Percentiles rank a stretch among this genome's conserved stretches.
phyloP scores from a whole-genome alignment of 2,888 invertebrate species.

The Neelides folsomi region DNA sequence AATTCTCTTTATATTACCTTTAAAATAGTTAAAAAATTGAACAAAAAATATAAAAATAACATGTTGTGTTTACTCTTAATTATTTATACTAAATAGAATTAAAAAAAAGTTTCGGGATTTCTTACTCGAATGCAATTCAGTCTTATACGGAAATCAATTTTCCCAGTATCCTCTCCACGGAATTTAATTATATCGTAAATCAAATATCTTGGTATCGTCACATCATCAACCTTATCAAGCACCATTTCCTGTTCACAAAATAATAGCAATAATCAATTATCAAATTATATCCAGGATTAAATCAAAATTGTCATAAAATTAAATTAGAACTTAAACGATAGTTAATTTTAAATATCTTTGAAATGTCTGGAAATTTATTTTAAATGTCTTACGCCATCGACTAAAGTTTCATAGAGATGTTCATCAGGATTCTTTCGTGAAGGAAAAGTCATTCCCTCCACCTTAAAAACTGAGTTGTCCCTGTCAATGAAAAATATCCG shows the following conservation, averaged over 20 bases:
- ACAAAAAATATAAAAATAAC: conserved; percentile 1
- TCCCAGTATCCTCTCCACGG: conserved; percentile 62
- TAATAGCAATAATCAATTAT: neutral
- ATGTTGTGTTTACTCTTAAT: no score
- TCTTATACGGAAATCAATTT: conserved; percentile 62
- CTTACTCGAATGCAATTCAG: conserved; percentile 55
- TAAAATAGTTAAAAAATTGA: conserved; percentile 33
- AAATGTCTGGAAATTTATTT: no score
- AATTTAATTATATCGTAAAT: conserved; percentile 87
- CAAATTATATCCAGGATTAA: neutral
- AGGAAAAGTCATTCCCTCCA: conserved; percentile 65
- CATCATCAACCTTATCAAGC: conserved; percentile 63
- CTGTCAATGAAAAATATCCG: conserved; percentile 89
- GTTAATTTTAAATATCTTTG: no score
- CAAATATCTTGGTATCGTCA: conserved; percentile 71
- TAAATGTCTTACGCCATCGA: conserved; percentile 92
- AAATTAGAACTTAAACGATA: no score
- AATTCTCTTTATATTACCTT: neutral
- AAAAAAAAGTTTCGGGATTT: neutral
- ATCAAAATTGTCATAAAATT: no score
- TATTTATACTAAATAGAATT: no score
- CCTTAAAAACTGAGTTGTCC: conserved; percentile 82
- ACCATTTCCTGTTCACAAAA: conserved; percentile 78
- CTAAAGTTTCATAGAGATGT: conserved; percentile 64
- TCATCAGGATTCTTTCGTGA: conserved; percentile 54